A percentile compares a stretch with the other conserved stretches of the same genome.
These are phyloP conservation scores for Aromia moschata DNA, from an alignment of 2,888 invertebrate species.

Conservation along the genomic window DNA sequence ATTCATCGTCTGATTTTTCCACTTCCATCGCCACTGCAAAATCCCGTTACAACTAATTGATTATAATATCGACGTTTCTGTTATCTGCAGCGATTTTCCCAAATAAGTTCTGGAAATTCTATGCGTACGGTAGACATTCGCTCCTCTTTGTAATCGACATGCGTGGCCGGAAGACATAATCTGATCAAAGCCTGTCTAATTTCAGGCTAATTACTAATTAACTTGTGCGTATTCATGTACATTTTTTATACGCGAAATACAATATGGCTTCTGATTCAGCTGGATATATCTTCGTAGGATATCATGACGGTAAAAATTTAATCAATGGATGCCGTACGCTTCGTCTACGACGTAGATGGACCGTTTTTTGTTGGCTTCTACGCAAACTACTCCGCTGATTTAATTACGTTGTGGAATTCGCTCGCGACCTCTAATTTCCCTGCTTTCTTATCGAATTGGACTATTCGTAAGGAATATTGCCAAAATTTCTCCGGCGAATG, in stretches of 20 bases:
- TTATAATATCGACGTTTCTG: background rate
- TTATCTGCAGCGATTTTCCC: background rate
- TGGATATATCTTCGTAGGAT: background rate
- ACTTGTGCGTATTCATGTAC: background rate
- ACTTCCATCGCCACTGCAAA: too few relatives aligned
- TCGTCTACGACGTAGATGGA: too few relatives aligned
- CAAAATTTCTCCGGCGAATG: slow-evolving; percentile 8
- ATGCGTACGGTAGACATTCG: too few relatives aligned
- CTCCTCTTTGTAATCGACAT: background rate
- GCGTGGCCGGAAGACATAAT: background rate
- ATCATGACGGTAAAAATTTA: background rate
- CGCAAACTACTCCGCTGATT: slow-evolving; percentile 5
- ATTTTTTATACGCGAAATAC: background rate
- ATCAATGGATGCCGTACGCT: slow-evolving; percentile 3
- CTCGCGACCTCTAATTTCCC: slow-evolving; percentile 2
- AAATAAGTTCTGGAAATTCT: background rate
- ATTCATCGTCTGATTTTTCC: too few relatives aligned
- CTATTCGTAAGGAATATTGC: background rate
- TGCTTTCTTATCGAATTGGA: slow-evolving; percentile 11
- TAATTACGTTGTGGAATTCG: slow-evolving; percentile 11
- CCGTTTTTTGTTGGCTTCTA: slow-evolving; percentile 7
- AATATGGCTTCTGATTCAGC: background rate
- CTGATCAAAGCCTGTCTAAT: background rate
- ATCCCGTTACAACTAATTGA: background rate
- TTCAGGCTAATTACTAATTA: slow-evolving; percentile 4